Evolutionary conservation across 2,113 vertebrate species (phyloP), one percentile per base, ranked within the genome.

Genomic region (Raja brachyura): DNA sequence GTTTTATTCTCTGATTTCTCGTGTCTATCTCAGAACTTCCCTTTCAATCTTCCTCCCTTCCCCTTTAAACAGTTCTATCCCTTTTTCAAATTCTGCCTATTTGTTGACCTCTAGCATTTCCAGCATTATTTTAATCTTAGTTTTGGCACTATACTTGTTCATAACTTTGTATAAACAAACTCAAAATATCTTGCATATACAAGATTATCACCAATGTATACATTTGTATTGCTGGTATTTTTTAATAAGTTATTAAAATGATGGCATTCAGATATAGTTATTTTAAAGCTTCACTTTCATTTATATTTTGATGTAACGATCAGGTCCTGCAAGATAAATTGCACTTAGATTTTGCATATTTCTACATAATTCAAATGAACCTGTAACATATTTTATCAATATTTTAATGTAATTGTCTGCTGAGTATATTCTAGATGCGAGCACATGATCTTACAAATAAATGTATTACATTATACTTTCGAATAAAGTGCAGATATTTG

Each of bases 401-500:
- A 73, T 20, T 25, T 74, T 75, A 77, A 77, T 33, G 2, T 77
- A 13, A 7, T 31, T 33, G 1, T 33, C 75, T 33, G 75, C n/a
- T 77, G 75, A 77, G n/a, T 33, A 33, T 33, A 33, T 77, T 33
- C 18, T 73, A 20, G 63, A 22, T 73, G 70, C 18, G 5, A 73
- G 14, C 70, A 73, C 18, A 16, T 73, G 70, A 68, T 68, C 16
- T 20, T 20, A 31, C 28, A 74, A 75, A 75, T 28, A 75, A 75
- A n/a, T 77, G 10, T 31, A 33, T 77, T 33, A 77, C 75, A 77
- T 77, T 16, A 77, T 77, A 31, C 5, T 66, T 63, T 31, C 3
- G 48, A 83, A 83, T 83, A 83, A 81, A 83, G 22, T 83, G 48
- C 79, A 83, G 79, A 83, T 56, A 31, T 88, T 88, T 16, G 63